Conservation (phyloP, 2,888 invertebrate species). For the Sarcophaga rosellei region DNA sequence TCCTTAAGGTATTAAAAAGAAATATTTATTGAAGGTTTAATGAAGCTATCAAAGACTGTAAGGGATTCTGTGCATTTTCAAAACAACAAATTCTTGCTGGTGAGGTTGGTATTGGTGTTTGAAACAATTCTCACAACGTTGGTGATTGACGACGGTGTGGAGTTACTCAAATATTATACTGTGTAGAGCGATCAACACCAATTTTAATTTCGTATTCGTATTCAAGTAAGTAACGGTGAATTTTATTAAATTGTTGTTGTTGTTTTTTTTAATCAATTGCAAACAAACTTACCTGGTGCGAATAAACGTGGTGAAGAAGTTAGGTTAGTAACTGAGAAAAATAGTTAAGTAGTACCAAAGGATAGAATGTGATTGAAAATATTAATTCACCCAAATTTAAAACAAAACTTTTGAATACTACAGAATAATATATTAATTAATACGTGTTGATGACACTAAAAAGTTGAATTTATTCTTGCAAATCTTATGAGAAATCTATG, state of each 20-base stretch:
- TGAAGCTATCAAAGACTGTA: slow-evolving; percentile 15
- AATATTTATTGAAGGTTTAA: slow-evolving; percentile 32
- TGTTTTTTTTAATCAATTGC: neutral
- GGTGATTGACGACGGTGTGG: slow-evolving; percentile 34
- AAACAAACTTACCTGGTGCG: neutral
- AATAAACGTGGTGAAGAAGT: neutral
- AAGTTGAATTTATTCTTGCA: too few relatives aligned
- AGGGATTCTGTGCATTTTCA: slow-evolving; percentile 49
- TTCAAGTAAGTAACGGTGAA: too few relatives aligned
- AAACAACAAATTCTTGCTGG: slow-evolving; percentile 40
- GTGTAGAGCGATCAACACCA: slow-evolving; percentile 43
- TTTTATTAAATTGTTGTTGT: too few relatives aligned
- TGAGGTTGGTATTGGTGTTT: slow-evolving; percentile 33
- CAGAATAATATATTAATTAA: neutral
- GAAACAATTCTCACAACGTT: slow-evolving; percentile 31
- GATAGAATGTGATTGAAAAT: neutral
- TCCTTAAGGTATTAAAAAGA: slow-evolving; percentile 55
- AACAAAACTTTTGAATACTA: neutral
- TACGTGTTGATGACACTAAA: too few relatives aligned
- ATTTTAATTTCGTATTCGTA: neutral
- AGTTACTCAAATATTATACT: slow-evolving; percentile 18
- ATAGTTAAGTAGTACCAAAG: neutral
- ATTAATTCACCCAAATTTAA: too few relatives aligned
- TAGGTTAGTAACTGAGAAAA: neutral
- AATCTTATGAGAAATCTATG: too few relatives aligned